These are phyloP conservation scores for Drosophila siamana DNA, from an alignment of 2,888 invertebrate species.

Conservation along the genomic window DNA sequence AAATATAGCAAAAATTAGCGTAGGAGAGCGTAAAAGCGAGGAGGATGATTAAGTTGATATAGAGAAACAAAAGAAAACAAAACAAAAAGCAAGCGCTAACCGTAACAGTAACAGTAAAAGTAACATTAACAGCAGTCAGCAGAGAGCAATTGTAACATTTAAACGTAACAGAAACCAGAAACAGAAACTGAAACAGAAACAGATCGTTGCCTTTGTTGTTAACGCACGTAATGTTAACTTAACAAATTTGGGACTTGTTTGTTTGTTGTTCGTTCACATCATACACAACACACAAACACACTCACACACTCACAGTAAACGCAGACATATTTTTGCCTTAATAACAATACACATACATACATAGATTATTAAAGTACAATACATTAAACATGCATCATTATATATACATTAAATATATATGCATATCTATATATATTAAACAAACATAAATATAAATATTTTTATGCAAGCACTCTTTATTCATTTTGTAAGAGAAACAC, in stretches of 20 bases:
- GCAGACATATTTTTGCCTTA: constrained; percentile 42
- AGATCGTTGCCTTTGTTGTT: constrained; percentile 29
- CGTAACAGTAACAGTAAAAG: constrained; percentile 9
- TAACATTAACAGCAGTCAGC: constrained; percentile 6
- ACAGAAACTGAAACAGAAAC: constrained; percentile 14
- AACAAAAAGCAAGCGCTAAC: constrained; percentile 8
- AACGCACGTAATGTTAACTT: constrained; percentile 9
- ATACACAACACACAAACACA: constrained; percentile 1
- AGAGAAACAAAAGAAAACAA: constrained; percentile 1
- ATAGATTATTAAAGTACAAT: constrained; percentile 28
- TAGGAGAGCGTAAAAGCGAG: constrained; percentile 25
- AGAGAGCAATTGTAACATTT: constrained; percentile 19
- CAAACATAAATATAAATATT: constrained; percentile 19
- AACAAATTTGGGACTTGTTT: constrained; percentile 16
- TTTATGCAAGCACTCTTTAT: constrained; percentile 15
- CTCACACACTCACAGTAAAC: constrained; percentile 7
- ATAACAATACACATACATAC: constrained; percentile 21
- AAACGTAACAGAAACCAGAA: constrained; percentile 30
- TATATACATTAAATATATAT: constrained; percentile 34
- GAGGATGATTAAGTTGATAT: background rate
- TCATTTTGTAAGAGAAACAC: background rate
- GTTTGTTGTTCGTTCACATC: constrained; percentile 51
- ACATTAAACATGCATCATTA: constrained; percentile 23
- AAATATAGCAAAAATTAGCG: constrained; percentile 44
- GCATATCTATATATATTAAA: constrained; percentile 19